Evolutionary conservation across 2,113 vertebrate species (phyloP), one percentile per base, ranked within the genome.

Genomic region (Pycnonotus jocosus): DNA sequence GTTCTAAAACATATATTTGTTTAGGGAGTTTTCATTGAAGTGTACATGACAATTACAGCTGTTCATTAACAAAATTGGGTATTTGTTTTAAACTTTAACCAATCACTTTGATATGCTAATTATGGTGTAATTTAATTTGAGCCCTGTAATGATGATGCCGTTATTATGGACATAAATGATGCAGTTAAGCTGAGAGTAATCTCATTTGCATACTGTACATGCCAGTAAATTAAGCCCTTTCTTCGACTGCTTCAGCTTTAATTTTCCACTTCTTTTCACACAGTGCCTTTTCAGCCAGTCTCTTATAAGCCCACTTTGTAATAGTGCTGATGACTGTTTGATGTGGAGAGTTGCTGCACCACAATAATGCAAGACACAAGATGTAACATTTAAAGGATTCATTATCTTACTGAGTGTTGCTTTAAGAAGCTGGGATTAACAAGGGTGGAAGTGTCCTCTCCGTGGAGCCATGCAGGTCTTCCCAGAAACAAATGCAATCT

Each of bases 101-200:
- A 99, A 99, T 99, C 99, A 99, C 99, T 99, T 99, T 99, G 99
- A 99, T 99, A 99, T 99, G 99, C 99, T 99, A 99, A 99, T 99
- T 99, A 99, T 97, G 98, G 98, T 98, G 98, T 99, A 99, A 99
- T 99, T 99, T 99, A 99, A 99, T 99, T 99, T 99, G 99, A 99
- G 99, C 98, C 98, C 99, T 98, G 98, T 99, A 99, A 99, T 99
- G 99, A 99, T 99, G 99, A 99, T 99, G 99, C 99, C 98, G 99
- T 99, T 99, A 99, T 99, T 99, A 99, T 99, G 99, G 99, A 99
- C 99, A 99, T 99, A 99, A 99, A 99, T 99, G 99, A 99, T 99
- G 99, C 99, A 98, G 99, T 99, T 99, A 99, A 99, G 99, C 99
- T 98, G 99, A 99, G 98, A 99, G 99, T 99, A 99, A 99, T 99